phyloP scores from a whole-genome alignment of 2,113 vertebrate genomes.

The Trogon surrucura region DNA sequence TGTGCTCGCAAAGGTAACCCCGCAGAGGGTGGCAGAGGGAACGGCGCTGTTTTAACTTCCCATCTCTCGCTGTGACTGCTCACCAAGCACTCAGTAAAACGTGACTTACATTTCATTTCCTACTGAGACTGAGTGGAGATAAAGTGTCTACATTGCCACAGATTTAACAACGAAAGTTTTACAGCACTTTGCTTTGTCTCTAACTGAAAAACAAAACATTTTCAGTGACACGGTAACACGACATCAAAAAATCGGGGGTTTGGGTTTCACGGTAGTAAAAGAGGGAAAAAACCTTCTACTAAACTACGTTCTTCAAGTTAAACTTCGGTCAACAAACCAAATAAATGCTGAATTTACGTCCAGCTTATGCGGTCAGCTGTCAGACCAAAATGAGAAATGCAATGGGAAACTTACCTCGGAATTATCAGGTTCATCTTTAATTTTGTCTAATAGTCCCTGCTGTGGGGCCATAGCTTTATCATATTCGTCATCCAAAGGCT shows the following conservation, averaged over 20 bases:
- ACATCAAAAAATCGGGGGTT: constrained; percentile 6
- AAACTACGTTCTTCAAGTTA: constrained; percentile 15
- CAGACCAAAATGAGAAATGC: constrained; percentile 63
- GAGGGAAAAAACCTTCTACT: constrained; percentile 49
- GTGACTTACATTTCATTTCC: background rate
- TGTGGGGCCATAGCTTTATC: constrained; percentile 86
- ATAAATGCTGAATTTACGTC: constrained; percentile 34
- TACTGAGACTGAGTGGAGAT: background rate
- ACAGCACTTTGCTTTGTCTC: constrained; percentile 1
- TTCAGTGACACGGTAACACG: constrained; percentile 20
- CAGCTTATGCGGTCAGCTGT: constrained; percentile 41
- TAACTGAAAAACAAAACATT: constrained; percentile 24
- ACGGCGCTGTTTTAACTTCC: background rate
- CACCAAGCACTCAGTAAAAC: background rate
- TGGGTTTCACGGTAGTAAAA: background rate
- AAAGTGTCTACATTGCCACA: background rate
- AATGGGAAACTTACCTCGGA: constrained; percentile 81
- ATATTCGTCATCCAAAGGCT: constrained; percentile 94
- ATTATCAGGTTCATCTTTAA: constrained; percentile 94
- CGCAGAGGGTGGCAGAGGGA: background rate
- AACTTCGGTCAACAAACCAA: constrained; percentile 59
- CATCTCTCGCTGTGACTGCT: background rate
- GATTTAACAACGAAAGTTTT: background rate
- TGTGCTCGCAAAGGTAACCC: background rate
- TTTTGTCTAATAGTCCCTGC: constrained; percentile 79